A percentile compares a stretch with the other conserved stretches of the same genome.
phyloP scores from a whole-genome alignment of 1,140 invertebrate genomes.

The Drosophila paulistorum region DNA sequence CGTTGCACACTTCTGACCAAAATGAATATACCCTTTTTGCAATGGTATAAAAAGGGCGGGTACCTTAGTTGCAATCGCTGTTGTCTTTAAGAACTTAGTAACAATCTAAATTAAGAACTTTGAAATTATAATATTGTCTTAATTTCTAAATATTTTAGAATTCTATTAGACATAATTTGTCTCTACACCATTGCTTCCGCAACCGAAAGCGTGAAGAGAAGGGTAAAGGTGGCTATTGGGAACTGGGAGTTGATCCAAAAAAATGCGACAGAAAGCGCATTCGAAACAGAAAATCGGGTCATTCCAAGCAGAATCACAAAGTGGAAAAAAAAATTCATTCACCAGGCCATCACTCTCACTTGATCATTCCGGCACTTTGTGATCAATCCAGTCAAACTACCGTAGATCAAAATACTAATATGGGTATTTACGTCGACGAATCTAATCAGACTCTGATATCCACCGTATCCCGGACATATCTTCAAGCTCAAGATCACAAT shows the following conservation, averaged over 20 bases:
- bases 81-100: no score
- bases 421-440: neutral
- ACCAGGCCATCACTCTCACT: neutral
- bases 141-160: conserved; percentile 57
- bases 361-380: neutral
- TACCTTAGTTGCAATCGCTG: no score
- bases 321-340: neutral
- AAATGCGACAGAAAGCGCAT: conserved; percentile 78
- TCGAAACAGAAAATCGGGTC: conserved; percentile 65
- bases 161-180: conserved; percentile 80
- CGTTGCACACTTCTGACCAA: no score
- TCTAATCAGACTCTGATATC: neutral
- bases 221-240: conserved; percentile 82
- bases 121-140: neutral
- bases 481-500: no score
- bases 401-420: neutral
- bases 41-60: no score
- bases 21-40: no score
- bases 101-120: no score
- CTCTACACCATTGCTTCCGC: conserved; percentile 79
- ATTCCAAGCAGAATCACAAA: conserved; percentile 25
- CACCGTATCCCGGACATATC: neutral
- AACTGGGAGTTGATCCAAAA: conserved; percentile 74
- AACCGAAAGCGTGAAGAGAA: conserved; percentile 79
- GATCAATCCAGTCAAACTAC: neutral